A percentile compares a stretch with the other conserved stretches of the same genome.
Evolutionary conservation across 2,888 invertebrate species (phyloP).

Genomic region (Andrena marginata): DNA sequence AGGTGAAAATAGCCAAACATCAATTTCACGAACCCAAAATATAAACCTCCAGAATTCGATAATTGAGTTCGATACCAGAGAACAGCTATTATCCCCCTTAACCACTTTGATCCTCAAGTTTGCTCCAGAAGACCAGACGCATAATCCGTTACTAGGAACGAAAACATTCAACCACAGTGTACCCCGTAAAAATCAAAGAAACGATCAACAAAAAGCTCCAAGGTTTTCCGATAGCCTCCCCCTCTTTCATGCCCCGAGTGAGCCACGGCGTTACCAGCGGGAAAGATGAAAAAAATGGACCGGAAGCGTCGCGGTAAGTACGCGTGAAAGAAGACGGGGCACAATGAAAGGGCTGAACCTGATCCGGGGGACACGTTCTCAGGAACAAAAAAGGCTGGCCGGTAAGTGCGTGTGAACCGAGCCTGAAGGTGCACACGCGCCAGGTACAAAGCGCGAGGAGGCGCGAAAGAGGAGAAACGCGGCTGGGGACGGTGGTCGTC

Average conservation of each 20-base stretch:
- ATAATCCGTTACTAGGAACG: too few relatives aligned
- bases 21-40: too few relatives aligned
- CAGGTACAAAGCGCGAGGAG: conserved; percentile 43
- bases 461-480: conserved; percentile 48
- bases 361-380: conserved; percentile 43
- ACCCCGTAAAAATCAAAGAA: too few relatives aligned
- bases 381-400: conserved; percentile 32
- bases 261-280: background rate
- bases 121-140: too few relatives aligned
- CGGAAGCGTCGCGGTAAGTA: conserved; percentile 23
- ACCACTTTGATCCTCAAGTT: too few relatives aligned
- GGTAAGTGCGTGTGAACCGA: conserved; percentile 63
- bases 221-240: background rate
- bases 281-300: conserved; percentile 2
- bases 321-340: background rate
- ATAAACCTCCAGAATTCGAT: too few relatives aligned
- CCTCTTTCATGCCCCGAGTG: background rate
- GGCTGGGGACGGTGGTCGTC: conserved; percentile 38
- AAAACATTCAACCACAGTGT: too few relatives aligned
- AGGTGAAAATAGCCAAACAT: too few relatives aligned
- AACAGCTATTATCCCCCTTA: too few relatives aligned
- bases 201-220: too few relatives aligned
- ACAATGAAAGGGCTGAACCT: conserved; percentile 35
- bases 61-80: too few relatives aligned
- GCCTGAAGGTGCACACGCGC: conserved; percentile 57